Conservation (phyloP, 2,113 vertebrate genomes). For the Halcyon senegalensis region DNA sequence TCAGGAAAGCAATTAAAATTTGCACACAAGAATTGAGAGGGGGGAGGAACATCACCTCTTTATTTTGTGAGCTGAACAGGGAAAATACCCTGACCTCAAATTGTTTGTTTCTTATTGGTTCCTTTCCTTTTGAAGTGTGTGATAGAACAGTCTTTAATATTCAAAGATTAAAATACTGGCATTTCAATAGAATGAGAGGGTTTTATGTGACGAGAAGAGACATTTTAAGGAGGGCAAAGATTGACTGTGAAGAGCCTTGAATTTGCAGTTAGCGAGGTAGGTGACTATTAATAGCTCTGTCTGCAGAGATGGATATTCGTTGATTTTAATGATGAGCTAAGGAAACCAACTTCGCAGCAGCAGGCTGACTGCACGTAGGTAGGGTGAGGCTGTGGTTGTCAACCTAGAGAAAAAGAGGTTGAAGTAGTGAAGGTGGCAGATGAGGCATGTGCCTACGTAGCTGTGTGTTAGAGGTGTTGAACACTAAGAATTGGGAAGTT, state of each 20-base stretch:
- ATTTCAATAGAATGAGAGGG: background rate
- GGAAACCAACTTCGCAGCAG: background rate
- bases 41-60: constrained; percentile 29
- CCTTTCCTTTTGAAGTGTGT: constrained; percentile 1
- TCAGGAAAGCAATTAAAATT: constrained; percentile 73
- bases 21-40: background rate
- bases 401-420: background rate
- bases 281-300: background rate
- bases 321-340: background rate
- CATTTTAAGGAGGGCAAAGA: background rate
- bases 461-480: background rate
- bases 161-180: background rate
- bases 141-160: background rate
- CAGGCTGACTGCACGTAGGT: accelerated
- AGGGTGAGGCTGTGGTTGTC: background rate
- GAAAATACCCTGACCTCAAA: constrained; percentile 22
- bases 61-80: background rate
- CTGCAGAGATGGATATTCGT: background rate
- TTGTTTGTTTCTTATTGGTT: constrained; percentile 14
- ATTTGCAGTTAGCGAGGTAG: background rate
- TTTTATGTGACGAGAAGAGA: background rate
- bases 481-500: background rate
- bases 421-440: background rate
- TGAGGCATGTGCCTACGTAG: accelerated
- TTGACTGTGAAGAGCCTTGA: background rate